Evolutionary conservation across 2,797 vertebrate genomes (phyloP), one percentile per base, ranked within the genome.

Genomic region (Numenius phaeopus): DNA sequence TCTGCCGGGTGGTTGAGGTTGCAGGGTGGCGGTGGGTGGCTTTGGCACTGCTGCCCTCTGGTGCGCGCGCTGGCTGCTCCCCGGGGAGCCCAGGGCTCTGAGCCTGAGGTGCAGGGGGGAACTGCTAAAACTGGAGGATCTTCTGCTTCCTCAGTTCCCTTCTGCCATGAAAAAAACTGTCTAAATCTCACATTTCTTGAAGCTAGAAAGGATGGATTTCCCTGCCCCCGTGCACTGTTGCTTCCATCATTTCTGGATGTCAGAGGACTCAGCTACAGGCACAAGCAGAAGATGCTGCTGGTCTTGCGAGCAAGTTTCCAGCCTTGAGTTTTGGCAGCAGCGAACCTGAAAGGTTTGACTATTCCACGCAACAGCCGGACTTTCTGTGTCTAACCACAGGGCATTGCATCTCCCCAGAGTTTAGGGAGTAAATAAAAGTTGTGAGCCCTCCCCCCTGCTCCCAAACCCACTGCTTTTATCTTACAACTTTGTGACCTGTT

Each of bases 11-110:
- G 21, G 46, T 5, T 13, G 11, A 66, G 57, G 50, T 12, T 18
- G 24, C 40, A 14, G 78, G 76, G 44, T 8, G 17, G 15, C 0
- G 0, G 12, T 46, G 85, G 87, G 93, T 95, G 87, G 42, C 94
- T 96, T 96, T 95, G 91, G 87, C 84, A 52, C 89, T 97, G 94
- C 97, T 97, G 97, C 96, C 94, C 94, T 97, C 94, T 96, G 96
- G 50, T 89, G 93, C 84, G 0, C 46, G 9, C 0, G 0, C 40
- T 18, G 37, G 30, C 70, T 2, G 4, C 32, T 86, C 94, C 77
- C 72, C 0, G 0, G 72, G 80, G 67, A 78, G 57, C 39, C 29
- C 1, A 8, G 15, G 29, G 27, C 49, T 57, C 42, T 14, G 71
- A 78, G 62, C 29, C 27, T 8, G 32, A 49, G 29, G 30, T 62